phyloP scores from a whole-genome alignment of 1,140 invertebrate genomes.

The Drosophila nigrodunni region DNA sequence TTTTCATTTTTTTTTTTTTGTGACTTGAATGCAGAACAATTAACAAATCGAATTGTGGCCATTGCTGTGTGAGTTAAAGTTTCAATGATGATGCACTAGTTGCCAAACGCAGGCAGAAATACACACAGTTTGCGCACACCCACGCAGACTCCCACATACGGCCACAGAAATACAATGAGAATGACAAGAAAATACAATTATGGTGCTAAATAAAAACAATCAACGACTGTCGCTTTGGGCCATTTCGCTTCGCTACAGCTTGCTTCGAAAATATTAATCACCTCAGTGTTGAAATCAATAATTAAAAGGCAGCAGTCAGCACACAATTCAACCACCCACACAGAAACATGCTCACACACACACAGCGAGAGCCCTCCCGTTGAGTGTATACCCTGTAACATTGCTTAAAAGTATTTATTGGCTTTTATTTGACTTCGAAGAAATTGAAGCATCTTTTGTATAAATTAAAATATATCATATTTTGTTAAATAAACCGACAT shows the following conservation, averaged over 20 bases:
- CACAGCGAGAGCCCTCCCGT: not conserved
- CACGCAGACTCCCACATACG: not conserved
- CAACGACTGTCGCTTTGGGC: slow-evolving; percentile 48
- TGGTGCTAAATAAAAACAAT: slow-evolving; percentile 67
- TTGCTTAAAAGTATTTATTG: not conserved
- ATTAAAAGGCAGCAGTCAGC: slow-evolving; percentile 65
- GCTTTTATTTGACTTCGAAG: no score
- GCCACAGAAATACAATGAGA: not conserved
- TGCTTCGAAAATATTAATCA: slow-evolving; percentile 71
- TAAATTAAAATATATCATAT: no score
- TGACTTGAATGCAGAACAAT: slow-evolving; percentile 27
- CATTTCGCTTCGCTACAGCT: slow-evolving; percentile 22
- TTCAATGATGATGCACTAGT: slow-evolving; percentile 12
- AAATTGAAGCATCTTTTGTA: no score
- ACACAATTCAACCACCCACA: slow-evolving; percentile 5
- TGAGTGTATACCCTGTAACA: slow-evolving; percentile 12
- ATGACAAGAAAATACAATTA: slow-evolving; percentile 75
- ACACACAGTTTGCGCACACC: not conserved
- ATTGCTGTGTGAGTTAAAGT: not conserved
- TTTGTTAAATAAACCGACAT: no score
- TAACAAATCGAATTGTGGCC: slow-evolving; percentile 29
- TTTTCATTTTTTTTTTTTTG: not conserved
- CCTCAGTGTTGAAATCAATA: slow-evolving; percentile 71
- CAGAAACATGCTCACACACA: slow-evolving; percentile 1
- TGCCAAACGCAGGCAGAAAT: not conserved